phyloP scores from a whole-genome alignment of 2,888 invertebrate genomes.

The Meiosimyza decipiens region DNA sequence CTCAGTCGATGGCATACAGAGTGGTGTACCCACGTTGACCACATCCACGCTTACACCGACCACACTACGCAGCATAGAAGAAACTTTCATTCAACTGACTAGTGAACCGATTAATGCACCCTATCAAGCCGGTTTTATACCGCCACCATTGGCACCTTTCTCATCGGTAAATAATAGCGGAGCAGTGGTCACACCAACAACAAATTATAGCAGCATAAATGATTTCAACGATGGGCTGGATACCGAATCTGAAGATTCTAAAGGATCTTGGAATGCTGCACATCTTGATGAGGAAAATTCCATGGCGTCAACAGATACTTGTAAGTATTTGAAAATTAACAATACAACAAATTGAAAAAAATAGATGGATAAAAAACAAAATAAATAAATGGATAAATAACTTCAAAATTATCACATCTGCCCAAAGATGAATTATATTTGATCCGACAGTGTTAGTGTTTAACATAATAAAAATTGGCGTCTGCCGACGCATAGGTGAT shows the following conservation, averaged over 20 bases:
- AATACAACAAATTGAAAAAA: not conserved
- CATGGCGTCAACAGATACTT: constrained; percentile 64
- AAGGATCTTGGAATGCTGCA: constrained; percentile 62
- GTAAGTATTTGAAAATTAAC: constrained; percentile 52
- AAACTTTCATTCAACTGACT: constrained; percentile 88
- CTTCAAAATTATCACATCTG: not conserved
- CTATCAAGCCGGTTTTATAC: constrained; percentile 93
- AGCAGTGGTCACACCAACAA: constrained; percentile 34
- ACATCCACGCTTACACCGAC: constrained; percentile 95
- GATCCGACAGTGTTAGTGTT: no score
- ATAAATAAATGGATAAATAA: no score
- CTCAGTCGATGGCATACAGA: constrained; percentile 85
- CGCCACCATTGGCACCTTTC: constrained; percentile 79
- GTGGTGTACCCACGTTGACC: constrained; percentile 91
- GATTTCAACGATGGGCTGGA: constrained; percentile 45
- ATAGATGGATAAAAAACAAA: not conserved
- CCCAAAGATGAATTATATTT: not conserved
- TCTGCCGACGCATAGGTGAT: no score
- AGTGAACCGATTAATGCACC: constrained; percentile 79
- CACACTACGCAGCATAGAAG: constrained; percentile 90
- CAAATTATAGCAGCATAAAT: constrained; percentile 41
- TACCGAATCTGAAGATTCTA: constrained; percentile 60
- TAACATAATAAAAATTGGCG: no score
- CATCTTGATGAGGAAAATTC: constrained; percentile 61
- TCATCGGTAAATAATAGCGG: constrained; percentile 38